Evolutionary conservation across 2,888 invertebrate genomes (phyloP), one percentile per base, ranked within the genome.

Genomic region (Drosophila niveifrons): DNA sequence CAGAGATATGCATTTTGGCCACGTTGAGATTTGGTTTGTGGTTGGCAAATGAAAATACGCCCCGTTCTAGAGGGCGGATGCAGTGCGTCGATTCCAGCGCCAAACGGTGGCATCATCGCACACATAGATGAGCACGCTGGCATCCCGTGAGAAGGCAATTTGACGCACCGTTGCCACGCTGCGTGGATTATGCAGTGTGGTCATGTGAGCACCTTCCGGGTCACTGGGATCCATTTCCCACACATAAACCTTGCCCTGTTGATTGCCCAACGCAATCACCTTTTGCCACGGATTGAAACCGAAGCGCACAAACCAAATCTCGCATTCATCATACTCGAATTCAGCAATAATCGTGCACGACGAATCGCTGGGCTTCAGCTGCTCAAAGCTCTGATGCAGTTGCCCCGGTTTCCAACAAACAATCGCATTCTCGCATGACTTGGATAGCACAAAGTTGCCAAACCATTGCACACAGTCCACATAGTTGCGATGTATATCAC

Each of bases 381-480:
- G 95, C 0, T 94, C 94, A 18, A 88, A 81, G 79, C 96, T 96
- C 89, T 97, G 97, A 78, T 96, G 94, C 75, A 97, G 93, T 70
- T 95, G 95, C 6, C 98, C 98, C 0, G 98, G 98, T 93, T 98
- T 98, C 99, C 99, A 99, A 92, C 98, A 98, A 31, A 98, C 97
- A 69, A 99, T 98, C 58, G 97, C 96, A 90, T 99, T 98, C 92
- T 99, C 99, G 91, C 99, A 99, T 0, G 98, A 98, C 94, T 98
- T 98, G 3, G 98, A 98, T 11, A 98, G 93, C 64, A 99, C 95
- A 90, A 98, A 96, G 91, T 98, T 96, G 0, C 99, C 99, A 92
- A 98, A 96, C 98, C 99, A 99, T 81, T 97, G 95, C 0, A 98
- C 98, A 92, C 99, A 99, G 91, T 99, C 99, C 1, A 99, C 99